phyloP scores from a whole-genome alignment of 2,113 vertebrate species.

The Percina caprodes region DNA sequence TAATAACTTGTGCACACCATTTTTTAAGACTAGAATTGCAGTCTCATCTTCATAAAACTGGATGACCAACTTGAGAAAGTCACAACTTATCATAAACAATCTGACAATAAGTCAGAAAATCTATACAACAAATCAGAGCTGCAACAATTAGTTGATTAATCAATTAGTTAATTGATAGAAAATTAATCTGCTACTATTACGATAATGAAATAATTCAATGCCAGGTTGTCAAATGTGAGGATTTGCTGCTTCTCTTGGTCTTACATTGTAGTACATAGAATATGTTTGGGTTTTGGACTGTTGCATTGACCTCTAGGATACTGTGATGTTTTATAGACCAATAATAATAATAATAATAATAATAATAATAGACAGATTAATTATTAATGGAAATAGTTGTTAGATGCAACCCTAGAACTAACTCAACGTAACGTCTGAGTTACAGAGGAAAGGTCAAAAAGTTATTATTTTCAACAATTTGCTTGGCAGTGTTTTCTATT shows the following conservation, averaged over 20 bases:
- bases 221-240: not conserved
- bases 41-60: not conserved
- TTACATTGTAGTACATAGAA: not conserved
- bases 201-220: not conserved
- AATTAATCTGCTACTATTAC: not conserved
- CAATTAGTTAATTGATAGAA: not conserved
- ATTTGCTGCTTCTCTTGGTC: not conserved
- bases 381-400: not conserved
- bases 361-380: not conserved
- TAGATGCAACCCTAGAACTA: not conserved
- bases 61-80: not conserved
- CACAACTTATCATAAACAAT: not conserved
- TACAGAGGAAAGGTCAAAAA: not conserved
- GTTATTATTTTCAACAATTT: not conserved
- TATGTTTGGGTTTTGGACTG: not conserved
- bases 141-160: not conserved
- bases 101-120: not conserved
- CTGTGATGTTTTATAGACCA: not conserved
- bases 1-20: not conserved
- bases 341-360: not conserved
- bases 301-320: conserved; percentile 7
- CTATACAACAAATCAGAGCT: not conserved
- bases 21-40: not conserved
- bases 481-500: not conserved
- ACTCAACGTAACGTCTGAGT: not conserved